Evolutionary conservation across 2,113 vertebrate species (phyloP), one percentile per base, ranked within the genome.

Genomic region (Ochotona princeps): DNA sequence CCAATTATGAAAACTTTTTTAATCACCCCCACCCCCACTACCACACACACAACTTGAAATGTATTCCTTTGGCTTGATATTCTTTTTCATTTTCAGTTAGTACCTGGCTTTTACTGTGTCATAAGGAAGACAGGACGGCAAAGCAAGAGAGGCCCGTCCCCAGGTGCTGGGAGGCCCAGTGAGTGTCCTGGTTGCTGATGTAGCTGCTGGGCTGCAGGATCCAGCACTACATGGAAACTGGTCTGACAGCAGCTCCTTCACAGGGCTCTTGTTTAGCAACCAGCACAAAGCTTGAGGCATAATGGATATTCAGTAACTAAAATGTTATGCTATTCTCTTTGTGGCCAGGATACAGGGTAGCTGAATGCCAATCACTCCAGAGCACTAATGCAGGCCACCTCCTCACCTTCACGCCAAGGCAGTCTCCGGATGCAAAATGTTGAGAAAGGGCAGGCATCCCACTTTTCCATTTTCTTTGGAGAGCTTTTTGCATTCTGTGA

Each of bases 1-100:
- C 26, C 60, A 76, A 83, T 21, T 82, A 51, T 32, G 63, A 89
- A 4, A 57, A 86, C 49, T 96, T 86, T n/a, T 80, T 83, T 73
- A 79, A 65, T 73, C 60, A 18, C 87, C n/a, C 80, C 69, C 44
- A 30, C 70, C 38, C 3, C 3, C 38, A 44, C 38, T 44, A 44
- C 28, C 63, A 14, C 28, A 47, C 3, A 84, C 12, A 23, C 86
- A 87, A 76, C 28, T 12, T 61, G 10, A 1, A 51, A 35, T 30
- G 8, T 72, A 35, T 89, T 79, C 11, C 44, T 80, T 47, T 51
- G 61, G 47, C 90, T 67, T 76, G 47, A 69, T 26, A 30, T 44
- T 25, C 38, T 90, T 18, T 32, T 63, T 82, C 10, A 21, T 66
- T 15, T 60, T 76, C 85, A 66, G 30, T 5, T 7, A 78, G 18